A percentile compares a stretch with the other conserved stretches of the same genome.
Evolutionary conservation across 2,113 vertebrate species (phyloP).

Genomic region (Amphilophus citrinellus): DNA sequence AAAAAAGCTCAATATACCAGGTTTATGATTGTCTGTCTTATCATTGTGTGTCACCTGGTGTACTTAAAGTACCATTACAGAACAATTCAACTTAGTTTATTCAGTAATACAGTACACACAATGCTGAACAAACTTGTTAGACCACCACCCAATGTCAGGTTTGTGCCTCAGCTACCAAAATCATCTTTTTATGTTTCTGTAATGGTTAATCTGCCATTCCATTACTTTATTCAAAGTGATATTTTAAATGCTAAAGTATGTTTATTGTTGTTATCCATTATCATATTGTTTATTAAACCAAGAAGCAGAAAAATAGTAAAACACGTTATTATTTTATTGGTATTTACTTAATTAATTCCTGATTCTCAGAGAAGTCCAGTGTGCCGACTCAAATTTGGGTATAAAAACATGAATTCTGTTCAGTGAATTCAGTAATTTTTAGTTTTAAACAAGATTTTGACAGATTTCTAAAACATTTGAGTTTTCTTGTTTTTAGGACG

Average conservation of each 20-base stretch:
- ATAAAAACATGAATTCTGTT: no score
- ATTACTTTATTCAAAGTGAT: neutral
- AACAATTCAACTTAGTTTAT: neutral
- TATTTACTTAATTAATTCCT: no score
- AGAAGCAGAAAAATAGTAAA: no score
- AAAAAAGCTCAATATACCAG: neutral
- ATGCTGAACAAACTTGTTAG: neutral
- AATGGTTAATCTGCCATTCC: neutral
- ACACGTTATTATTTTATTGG: no score
- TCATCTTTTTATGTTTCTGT: neutral
- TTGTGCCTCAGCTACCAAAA: neutral
- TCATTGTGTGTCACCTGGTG: neutral
- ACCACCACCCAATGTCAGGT: neutral
- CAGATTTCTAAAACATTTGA: no score
- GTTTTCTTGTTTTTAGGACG: no score
- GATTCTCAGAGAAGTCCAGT: no score
- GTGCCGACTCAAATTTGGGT: no score
- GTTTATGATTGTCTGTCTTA: neutral
- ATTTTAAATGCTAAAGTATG: neutral
- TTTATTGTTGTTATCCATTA: no score
- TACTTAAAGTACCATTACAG: neutral
- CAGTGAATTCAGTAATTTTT: no score
- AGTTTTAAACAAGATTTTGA: no score
- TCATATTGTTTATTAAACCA: no score
- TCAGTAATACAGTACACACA: neutral